Conservation (phyloP, 2,113 vertebrate species). For the Embiotoca jacksoni region DNA sequence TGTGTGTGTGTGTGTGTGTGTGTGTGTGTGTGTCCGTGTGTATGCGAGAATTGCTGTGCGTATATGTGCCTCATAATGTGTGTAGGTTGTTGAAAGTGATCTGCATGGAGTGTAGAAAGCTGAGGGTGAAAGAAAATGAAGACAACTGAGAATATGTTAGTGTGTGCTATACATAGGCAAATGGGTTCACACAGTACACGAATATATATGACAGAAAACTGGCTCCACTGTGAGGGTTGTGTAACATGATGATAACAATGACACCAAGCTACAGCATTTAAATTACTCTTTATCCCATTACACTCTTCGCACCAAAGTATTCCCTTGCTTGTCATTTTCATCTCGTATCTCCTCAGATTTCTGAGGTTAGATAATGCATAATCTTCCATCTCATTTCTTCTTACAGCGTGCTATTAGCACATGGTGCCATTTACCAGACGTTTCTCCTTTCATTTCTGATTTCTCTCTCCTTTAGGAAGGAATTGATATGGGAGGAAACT, state of each 20-base stretch:
- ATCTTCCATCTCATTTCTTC: constrained; percentile 54
- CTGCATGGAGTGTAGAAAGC: constrained; percentile 38
- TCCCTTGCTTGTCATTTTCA: constrained; percentile 41
- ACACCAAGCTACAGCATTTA: constrained; percentile 33
- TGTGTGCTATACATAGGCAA: constrained; percentile 46
- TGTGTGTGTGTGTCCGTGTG: constrained; percentile 41
- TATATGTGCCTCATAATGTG: constrained; percentile 33
- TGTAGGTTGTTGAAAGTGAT: constrained; percentile 61
- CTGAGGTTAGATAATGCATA: constrained; percentile 48
- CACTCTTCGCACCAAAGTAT: constrained; percentile 36
- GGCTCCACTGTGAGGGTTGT: constrained; percentile 38
- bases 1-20: constrained; percentile 45
- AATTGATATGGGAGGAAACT: constrained; percentile 1
- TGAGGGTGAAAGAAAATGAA: constrained; percentile 50
- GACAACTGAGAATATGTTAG: constrained; percentile 37
- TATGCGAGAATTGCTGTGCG: constrained; percentile 13
- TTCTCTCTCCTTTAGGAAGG: neutral
- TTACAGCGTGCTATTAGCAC: constrained; percentile 26
- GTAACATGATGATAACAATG: constrained; percentile 53
- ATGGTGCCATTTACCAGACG: constrained; percentile 26
- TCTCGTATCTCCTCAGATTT: constrained; percentile 45
- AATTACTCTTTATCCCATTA: constrained; percentile 59
- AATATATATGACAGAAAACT: constrained; percentile 30
- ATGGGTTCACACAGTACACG: constrained; percentile 28
- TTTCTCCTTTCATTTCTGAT: constrained; percentile 19